phyloP scores from a whole-genome alignment of 1,140 invertebrate genomes.

The Parasteatoda tepidariorum region DNA sequence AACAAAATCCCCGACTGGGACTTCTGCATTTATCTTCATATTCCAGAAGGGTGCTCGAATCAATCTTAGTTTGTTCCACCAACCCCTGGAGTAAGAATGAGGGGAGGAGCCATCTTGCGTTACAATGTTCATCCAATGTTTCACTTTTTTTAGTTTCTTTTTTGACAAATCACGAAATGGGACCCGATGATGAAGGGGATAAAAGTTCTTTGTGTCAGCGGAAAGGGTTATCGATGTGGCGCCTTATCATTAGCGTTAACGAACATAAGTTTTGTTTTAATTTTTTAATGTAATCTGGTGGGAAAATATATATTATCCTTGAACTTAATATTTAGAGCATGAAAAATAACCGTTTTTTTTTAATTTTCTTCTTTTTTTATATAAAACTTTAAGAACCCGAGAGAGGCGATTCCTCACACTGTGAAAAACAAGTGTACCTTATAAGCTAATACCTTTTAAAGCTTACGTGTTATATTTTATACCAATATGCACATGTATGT shows the following conservation, averaged over 20 bases:
- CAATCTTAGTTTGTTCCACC: constrained; percentile 28
- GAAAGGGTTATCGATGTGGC: not conserved
- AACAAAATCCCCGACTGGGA: not conserved
- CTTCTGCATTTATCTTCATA: constrained; percentile 33
- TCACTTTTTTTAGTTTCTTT: not conserved
- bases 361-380: too few species aligned
- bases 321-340: too few species aligned
- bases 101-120: not conserved
- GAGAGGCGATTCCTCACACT: too few species aligned
- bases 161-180: constrained; percentile 9
- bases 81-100: not conserved
- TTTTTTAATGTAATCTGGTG: too few species aligned
- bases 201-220: not conserved
- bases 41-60: constrained; percentile 19
- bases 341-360: too few species aligned
- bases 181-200: constrained; percentile 1
- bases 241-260: not conserved
- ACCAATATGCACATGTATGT: too few species aligned
- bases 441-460: too few species aligned
- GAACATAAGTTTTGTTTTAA: too few species aligned
- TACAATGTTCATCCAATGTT: constrained; percentile 6
- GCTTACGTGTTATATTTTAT: too few species aligned
- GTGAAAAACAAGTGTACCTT: too few species aligned
- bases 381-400: too few species aligned
- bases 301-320: too few species aligned